Conservation (phyloP, 2,797 vertebrate genomes). For the Spinus olivaceus region DNA sequence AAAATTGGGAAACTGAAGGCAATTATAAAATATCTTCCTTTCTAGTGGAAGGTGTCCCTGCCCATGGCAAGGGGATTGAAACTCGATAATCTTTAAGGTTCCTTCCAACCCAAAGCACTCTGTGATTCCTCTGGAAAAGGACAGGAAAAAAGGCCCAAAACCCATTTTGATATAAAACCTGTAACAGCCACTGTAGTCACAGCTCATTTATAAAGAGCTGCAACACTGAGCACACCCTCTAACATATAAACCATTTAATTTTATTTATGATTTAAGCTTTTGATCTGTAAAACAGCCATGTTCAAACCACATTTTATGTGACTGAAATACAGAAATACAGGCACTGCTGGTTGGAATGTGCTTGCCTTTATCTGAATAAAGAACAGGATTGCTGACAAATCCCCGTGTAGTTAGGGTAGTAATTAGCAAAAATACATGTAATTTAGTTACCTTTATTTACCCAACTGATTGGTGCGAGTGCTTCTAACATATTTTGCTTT, state of each 20-base stretch:
- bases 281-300: background rate
- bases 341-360: background rate
- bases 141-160: background rate
- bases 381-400: constrained; percentile 9
- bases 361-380: constrained; percentile 9
- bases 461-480: background rate
- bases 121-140: background rate
- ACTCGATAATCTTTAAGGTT: background rate
- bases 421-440: constrained; percentile 29
- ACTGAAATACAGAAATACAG: background rate
- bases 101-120: background rate
- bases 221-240: background rate
- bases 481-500: constrained; percentile 19
- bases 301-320: background rate
- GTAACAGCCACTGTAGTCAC: background rate
- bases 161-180: background rate
- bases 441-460: constrained; percentile 51
- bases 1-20: background rate
- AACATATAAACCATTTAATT: background rate
- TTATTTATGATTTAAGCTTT: background rate
- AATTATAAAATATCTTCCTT: background rate
- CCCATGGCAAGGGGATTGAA: background rate
- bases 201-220: background rate
- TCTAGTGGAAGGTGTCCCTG: background rate
- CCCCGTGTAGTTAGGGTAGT: background rate